Evolutionary conservation across 2,113 vertebrate species (phyloP).

Genomic region (Psilopsiagon aurifrons): DNA sequence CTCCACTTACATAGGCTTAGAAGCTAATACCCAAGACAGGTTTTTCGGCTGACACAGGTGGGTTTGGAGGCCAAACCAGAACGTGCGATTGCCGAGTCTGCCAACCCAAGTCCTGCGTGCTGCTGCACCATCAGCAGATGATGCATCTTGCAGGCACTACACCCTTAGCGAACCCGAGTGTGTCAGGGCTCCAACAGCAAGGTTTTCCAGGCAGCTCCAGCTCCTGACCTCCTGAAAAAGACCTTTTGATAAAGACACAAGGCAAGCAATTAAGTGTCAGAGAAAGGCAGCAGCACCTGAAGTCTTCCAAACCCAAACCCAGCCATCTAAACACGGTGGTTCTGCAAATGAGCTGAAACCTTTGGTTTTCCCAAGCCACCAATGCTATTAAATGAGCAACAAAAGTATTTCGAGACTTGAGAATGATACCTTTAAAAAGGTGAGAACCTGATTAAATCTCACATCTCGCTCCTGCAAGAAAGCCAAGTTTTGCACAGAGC

Average conservation of each 20-base stretch:
- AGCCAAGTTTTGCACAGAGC: not conserved
- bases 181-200: not conserved
- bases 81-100: rapidly evolving
- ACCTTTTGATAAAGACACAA: not conserved
- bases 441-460: not conserved
- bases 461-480: not conserved
- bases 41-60: not conserved
- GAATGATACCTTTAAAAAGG: not conserved
- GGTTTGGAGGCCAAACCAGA: not conserved
- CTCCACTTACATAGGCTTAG: not conserved
- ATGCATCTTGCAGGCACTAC: rapidly evolving
- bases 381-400: not conserved
- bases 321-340: rapidly evolving
- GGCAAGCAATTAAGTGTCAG: not conserved
- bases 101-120: too few relatives aligned
- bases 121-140: not conserved
- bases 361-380: not conserved
- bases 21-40: rapidly evolving
- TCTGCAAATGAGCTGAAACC: not conserved
- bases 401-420: not conserved
- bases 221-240: not conserved
- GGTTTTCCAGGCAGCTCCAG: not conserved
- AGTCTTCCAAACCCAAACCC: not conserved
- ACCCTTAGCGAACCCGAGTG: not conserved
- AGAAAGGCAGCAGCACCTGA: not conserved